Evolutionary conservation across 1,140 invertebrate species (phyloP).

Genomic region (Bathynomus jamesi): DNA sequence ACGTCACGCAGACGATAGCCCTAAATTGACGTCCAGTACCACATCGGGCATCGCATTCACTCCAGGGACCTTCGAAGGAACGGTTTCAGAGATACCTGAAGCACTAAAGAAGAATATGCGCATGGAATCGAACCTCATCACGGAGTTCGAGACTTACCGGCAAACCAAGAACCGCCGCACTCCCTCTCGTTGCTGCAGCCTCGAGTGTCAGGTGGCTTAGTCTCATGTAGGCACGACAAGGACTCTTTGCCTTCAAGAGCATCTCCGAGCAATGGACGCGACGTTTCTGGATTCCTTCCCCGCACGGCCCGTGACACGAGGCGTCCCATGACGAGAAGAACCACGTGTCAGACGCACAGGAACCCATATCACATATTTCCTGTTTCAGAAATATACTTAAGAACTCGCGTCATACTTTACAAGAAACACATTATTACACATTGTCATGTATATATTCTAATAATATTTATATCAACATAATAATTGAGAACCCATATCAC

Average conservation of each 20-base stretch:
- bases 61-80: slow-evolving; percentile 14
- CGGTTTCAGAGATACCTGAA: no score
- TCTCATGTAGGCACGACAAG: slow-evolving; percentile 45
- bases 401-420: no score
- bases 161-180: slow-evolving; percentile 60
- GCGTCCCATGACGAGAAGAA: slow-evolving; percentile 45
- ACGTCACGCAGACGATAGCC: slow-evolving; percentile 54
- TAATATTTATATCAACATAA: no score
- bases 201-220: slow-evolving; percentile 51
- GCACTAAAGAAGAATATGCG: no score
- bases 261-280: slow-evolving; percentile 53
- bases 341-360: slow-evolving; percentile 43
- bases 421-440: no score
- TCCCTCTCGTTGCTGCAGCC: slow-evolving; percentile 54
- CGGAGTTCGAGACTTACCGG: no score
- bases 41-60: slow-evolving; percentile 56
- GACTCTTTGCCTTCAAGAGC: slow-evolving; percentile 40
- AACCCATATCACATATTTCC: slow-evolving; percentile 49
- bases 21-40: slow-evolving; percentile 53
- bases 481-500: no score
- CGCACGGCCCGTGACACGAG: slow-evolving; percentile 49
- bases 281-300: slow-evolving; percentile 55
- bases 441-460: no score
- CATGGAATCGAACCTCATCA: no score
- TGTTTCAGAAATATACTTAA: slow-evolving; percentile 40